Evolutionary conservation across 1,140 invertebrate genomes (phyloP), one percentile per base, ranked within the genome.

Genomic region (Cydia amplana): DNA sequence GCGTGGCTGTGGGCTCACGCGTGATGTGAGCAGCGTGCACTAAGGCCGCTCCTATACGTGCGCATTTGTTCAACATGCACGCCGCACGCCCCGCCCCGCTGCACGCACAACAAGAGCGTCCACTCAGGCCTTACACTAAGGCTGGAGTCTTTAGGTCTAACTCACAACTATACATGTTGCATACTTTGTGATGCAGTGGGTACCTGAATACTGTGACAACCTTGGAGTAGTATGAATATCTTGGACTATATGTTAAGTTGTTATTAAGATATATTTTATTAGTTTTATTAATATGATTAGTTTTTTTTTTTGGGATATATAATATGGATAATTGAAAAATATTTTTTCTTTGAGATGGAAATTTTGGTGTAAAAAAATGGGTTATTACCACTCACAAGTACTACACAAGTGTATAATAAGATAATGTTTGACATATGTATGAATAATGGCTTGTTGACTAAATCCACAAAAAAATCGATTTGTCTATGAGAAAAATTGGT

Each of bases 191-290:
- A 2, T 16, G 43, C 43, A 46, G 12, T 46, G 43, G 43, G 43
- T 16, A 4, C 14, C 14, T 46, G 14, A 46, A 43, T 43, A 43
- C 43, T 46, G 3, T 46, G 43, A 46, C 40, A 7, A 7, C 36
- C 36, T 46, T 23, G 55, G 20, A 23, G 55, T 23, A 20, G 18
- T 23, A 23, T 10, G 18, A 60, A 23, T 23, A 60, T 60, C 55
- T 60, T 60, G 16, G 55, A 60, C 7, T 60, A 60, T 60, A 23
- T n/a, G 46, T 60, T 60, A 60, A 60, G 55, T 60, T 60, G 55
- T 60, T 55, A 55, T 55, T 60, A 60, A 60, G 55, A 60, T 23
- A 60, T 60, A 60, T 60, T 60, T 60, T 60, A 60, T 60, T 60
- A 60, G 51, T 60, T 60, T 51, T 60, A 60, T 60, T 23, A 20